Evolutionary conservation across 2,113 vertebrate genomes (phyloP).

Genomic region (Origma solitaria): DNA sequence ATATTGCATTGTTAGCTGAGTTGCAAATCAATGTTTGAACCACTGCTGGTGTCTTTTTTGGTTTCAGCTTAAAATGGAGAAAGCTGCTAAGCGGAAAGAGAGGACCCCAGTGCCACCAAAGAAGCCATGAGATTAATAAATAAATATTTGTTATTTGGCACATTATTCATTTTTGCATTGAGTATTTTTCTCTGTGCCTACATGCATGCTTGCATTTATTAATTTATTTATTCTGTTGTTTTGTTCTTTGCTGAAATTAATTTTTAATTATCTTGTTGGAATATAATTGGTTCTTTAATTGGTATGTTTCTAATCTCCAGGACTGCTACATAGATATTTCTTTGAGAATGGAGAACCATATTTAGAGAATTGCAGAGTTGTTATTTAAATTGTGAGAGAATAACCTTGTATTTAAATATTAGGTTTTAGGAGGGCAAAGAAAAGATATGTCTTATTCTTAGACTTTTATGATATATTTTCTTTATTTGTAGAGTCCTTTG

Average conservation of each 20-base stretch:
- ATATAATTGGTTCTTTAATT: background rate
- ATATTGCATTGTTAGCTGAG: background rate
- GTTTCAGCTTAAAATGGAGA: slow-evolving; percentile 73
- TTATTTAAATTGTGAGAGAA: background rate
- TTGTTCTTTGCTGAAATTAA: background rate
- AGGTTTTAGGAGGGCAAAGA: background rate
- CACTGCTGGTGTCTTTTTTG: background rate
- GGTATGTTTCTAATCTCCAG: background rate
- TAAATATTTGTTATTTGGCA: background rate
- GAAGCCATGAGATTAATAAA: slow-evolving; percentile 27
- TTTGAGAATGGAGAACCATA: background rate
- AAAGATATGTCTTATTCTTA: background rate
- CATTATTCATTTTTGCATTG: background rate
- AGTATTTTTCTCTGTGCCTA: background rate
- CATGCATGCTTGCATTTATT: background rate
- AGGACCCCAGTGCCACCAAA: slow-evolving; percentile 23
- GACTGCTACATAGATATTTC: background rate
- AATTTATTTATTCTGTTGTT: background rate
- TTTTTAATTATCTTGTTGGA: background rate
- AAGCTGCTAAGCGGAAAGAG: slow-evolving; percentile 53
- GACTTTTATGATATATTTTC: background rate
- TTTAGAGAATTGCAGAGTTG: background rate
- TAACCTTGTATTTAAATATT: background rate
- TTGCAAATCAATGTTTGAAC: background rate
- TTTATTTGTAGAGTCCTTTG: background rate